Conservation (phyloP, 2,113 vertebrate species). For the Cepphus grylle region DNA sequence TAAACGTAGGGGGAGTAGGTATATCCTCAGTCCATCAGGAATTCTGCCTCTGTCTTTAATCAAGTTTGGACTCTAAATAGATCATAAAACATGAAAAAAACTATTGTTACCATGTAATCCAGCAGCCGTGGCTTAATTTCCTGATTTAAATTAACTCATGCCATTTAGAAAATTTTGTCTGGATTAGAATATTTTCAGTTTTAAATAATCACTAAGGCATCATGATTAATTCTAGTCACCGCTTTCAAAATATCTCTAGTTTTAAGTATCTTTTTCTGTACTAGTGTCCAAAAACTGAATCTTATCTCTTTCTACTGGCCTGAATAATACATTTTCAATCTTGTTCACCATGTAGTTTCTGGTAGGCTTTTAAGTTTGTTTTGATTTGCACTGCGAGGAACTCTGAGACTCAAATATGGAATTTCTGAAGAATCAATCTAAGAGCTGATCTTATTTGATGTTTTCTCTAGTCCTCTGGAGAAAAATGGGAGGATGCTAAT, state of each 20-base stretch:
- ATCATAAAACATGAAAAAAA: background rate
- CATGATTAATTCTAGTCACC: background rate
- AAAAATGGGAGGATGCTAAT: background rate
- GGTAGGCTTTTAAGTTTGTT: slow-evolving; percentile 53
- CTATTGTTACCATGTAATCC: background rate
- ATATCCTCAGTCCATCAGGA: background rate
- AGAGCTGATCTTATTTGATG: slow-evolving; percentile 28
- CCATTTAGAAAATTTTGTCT: background rate
- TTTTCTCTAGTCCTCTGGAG: slow-evolving; percentile 20
- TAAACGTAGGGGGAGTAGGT: accelerated
- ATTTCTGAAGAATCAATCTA: slow-evolving; percentile 29
- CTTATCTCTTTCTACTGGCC: background rate
- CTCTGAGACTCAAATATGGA: background rate
- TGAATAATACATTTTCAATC: slow-evolving; percentile 1
- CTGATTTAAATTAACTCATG: background rate
- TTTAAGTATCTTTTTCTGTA: background rate
- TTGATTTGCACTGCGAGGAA: slow-evolving; percentile 11
- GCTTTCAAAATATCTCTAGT: background rate
- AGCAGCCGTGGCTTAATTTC: background rate
- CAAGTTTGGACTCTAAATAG: background rate
- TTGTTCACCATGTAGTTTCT: background rate
- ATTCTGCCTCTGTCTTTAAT: background rate
- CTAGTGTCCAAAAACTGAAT: background rate
- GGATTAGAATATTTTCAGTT: background rate
- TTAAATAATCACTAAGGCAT: background rate